Conservation (phyloP, 37 sponge, comb jelly and placozoan genomes). For the Haliclona indistincta region DNA sequence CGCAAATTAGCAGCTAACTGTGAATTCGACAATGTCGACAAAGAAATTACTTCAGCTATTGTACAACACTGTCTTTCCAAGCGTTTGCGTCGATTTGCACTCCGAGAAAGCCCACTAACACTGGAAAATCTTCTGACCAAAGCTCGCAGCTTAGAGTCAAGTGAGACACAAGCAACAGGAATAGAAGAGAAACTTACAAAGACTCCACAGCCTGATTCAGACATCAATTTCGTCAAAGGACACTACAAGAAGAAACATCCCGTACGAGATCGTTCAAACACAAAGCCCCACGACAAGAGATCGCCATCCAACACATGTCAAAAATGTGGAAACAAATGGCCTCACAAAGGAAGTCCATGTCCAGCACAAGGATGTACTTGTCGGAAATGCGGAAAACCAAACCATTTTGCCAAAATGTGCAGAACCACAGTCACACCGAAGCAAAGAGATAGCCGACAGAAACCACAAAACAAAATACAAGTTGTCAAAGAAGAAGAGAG, state of each 20-base stretch:
- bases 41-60: constrained; percentile 32
- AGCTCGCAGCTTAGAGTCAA: constrained; percentile 25
- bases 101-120: constrained; percentile 10
- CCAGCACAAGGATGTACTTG: constrained; percentile 48
- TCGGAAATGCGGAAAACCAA: constrained; percentile 29
- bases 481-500: background rate
- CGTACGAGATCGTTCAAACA: background rate
- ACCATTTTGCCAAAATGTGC: constrained; percentile 55
- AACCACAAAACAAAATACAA: background rate
- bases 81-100: constrained; percentile 22
- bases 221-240: background rate
- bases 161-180: constrained; percentile 45
- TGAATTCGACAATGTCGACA: constrained; percentile 28
- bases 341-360: constrained; percentile 24
- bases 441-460: background rate
- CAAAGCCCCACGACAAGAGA: background rate
- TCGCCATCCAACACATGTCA: constrained; percentile 6
- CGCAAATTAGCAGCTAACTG: constrained; percentile 25
- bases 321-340: constrained; percentile 27
- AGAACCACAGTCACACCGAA: background rate
- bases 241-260: background rate
- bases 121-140: constrained; percentile 37
- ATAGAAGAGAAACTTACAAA: constrained; percentile 10
- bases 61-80: constrained; percentile 46
- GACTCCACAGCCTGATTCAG: background rate